phyloP scores from a whole-genome alignment of 2,888 invertebrate species.

The Rhodophaea formosa region DNA sequence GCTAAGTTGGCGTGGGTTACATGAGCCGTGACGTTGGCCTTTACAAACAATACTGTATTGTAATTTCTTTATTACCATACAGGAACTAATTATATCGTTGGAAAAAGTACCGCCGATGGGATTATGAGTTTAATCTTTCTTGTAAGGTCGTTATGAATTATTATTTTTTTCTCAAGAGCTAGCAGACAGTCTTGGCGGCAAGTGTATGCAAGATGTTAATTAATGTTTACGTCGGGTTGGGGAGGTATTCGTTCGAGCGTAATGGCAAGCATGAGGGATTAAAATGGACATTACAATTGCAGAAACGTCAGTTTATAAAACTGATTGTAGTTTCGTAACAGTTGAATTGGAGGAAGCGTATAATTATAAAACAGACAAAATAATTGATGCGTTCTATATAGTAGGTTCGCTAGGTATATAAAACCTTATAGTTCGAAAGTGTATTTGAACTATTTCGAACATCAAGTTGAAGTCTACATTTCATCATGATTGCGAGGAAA shows the following conservation, averaged over 20 bases:
- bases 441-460: too few relatives aligned
- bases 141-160: conserved; percentile 3
- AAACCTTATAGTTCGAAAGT: too few relatives aligned
- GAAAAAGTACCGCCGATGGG: conserved; percentile 34
- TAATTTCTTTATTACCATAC: conserved; percentile 46
- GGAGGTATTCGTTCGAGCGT: neutral
- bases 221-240: neutral
- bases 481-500: too few relatives aligned
- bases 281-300: neutral
- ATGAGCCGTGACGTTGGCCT: conserved; percentile 55
- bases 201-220: neutral
- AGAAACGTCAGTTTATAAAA: neutral
- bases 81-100: conserved; percentile 36
- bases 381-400: too few relatives aligned
- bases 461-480: too few relatives aligned
- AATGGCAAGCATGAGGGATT: neutral
- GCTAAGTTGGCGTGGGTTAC: conserved; percentile 45
- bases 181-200: neutral
- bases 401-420: too few relatives aligned
- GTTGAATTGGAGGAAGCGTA: neutral
- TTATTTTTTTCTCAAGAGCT: neutral
- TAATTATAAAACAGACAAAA: neutral
- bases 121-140: conserved; percentile 31
- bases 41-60: conserved; percentile 46
- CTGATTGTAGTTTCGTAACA: neutral